Evolutionary conservation across 2,113 vertebrate genomes (phyloP), one percentile per base, ranked within the genome.

Genomic region (Microcebus murinus): DNA sequence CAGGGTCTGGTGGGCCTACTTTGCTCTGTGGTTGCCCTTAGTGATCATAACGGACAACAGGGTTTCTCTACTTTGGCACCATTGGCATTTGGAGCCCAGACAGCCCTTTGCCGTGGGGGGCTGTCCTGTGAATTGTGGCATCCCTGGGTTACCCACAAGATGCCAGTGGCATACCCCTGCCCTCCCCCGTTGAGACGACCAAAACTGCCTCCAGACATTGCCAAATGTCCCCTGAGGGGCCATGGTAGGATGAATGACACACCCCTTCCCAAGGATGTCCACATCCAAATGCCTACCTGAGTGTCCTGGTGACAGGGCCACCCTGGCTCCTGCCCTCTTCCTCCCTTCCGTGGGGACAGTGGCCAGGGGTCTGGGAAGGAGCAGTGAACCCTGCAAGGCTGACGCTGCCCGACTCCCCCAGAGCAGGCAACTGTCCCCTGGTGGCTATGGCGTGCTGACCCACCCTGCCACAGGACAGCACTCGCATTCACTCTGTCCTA

Each of bases 401-500:
- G 52, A 31, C 25, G 23, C 27, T n/a, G 25, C 50, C 8, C 1
- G 25, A 34, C 63, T 61, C 10, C 17, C 7, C 39, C 55, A 50
- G 67, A 25, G 68, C 25, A 65, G 57, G 61, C 0, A 3, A 36
- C n/a, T 17, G 68, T 7, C 25, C 29, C 61, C 61, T 12, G 10
- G 25, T 57, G 25, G 61, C 61, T 10, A n/a, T 42, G 70, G 36
- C 12, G 21, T 73, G 36, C 70, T 42, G 10, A 76, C 1, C 6
- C 29, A 15, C 73, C 21, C 71, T 31, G 39, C 73, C 8, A 17
- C 8, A 13, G 42, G 73, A 42, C 39, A 3, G 23, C 5, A 36
- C 42, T 1, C 14, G 25, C 11, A 10, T 8, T 34, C 36, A 3
- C 84, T 14, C 12, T 3, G 31, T 45, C 14, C 2, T 8, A 1